A percentile compares a stretch with the other conserved stretches of the same genome.
phyloP scores from a whole-genome alignment of 2,113 vertebrate genomes.

The Procavia capensis region DNA sequence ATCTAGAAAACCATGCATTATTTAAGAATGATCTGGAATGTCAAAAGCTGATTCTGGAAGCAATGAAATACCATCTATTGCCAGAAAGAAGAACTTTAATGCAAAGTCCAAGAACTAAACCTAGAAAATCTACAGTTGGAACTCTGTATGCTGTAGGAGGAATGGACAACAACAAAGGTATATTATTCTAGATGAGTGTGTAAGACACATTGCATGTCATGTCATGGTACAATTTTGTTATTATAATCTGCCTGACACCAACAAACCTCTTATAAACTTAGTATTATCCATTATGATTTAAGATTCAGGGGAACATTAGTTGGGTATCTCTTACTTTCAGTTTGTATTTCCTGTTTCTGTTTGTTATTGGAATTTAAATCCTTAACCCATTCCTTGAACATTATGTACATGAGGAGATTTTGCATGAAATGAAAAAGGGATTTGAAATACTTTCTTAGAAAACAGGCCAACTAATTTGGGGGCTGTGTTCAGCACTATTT shows the following conservation, averaged over 20 bases:
- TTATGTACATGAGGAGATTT: neutral
- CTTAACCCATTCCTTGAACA: neutral
- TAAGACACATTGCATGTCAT: accelerated
- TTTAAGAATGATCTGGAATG: constrained; percentile 92
- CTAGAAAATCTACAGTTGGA: constrained; percentile 91
- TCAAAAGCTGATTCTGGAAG: constrained; percentile 91
- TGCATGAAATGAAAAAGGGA: neutral
- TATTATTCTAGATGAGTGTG: neutral
- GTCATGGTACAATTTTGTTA: neutral
- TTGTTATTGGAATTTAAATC: neutral
- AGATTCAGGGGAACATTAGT: neutral
- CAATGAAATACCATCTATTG: constrained; percentile 91
- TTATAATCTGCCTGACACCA: accelerated
- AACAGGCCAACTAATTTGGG: neutral
- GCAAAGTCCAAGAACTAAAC: constrained; percentile 91
- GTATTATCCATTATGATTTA: neutral
- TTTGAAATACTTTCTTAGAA: neutral
- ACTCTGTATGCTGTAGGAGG: constrained; percentile 90
- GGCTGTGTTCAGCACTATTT: neutral
- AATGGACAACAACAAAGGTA: constrained; percentile 93
- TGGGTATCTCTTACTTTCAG: neutral
- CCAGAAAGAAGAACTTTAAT: constrained; percentile 91
- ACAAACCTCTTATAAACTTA: neutral
- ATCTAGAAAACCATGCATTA: constrained; percentile 90
- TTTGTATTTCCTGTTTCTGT: neutral